These are phyloP conservation scores for Pelosia muscerda DNA, from an alignment of 2,888 invertebrate species.

Conservation along the genomic window DNA sequence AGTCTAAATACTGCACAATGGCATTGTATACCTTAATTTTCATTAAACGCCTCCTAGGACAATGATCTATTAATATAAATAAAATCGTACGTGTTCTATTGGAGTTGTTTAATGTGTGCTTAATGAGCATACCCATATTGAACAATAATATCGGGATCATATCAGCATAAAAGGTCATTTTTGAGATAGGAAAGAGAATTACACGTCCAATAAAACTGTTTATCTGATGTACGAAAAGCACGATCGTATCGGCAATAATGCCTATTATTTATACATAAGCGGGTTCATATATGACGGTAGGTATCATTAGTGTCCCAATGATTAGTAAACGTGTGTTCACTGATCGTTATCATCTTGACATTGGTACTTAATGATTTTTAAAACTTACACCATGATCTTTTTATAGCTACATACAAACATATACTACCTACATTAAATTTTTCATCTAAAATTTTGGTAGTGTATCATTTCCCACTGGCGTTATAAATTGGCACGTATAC, in stretches of 20 bases:
- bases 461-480: background rate
- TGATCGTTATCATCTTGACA: conserved; percentile 30
- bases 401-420: too few species aligned
- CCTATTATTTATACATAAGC: conserved; percentile 35
- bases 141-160: background rate
- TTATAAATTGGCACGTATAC: background rate
- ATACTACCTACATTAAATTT: background rate
- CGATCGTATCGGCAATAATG: conserved; percentile 30
- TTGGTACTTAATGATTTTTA: conserved; percentile 26
- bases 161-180: conserved; percentile 20
- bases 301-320: conserved; percentile 18
- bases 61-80: background rate
- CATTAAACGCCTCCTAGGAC: too few species aligned
- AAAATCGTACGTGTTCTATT: background rate
- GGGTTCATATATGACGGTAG: conserved; percentile 3
- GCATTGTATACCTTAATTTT: too few species aligned
- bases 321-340: conserved; percentile 10
- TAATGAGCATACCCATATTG: background rate
- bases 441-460: background rate
- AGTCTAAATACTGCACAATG: too few species aligned
- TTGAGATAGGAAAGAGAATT: conserved; percentile 28
- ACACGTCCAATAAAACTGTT: conserved; percentile 37
- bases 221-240: conserved; percentile 46
- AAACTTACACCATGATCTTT: conserved; percentile 1
- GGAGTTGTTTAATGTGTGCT: background rate